These are phyloP conservation scores for Nymphalis c-album DNA, from an alignment of 2,888 invertebrate genomes.

Conservation along the genomic window DNA sequence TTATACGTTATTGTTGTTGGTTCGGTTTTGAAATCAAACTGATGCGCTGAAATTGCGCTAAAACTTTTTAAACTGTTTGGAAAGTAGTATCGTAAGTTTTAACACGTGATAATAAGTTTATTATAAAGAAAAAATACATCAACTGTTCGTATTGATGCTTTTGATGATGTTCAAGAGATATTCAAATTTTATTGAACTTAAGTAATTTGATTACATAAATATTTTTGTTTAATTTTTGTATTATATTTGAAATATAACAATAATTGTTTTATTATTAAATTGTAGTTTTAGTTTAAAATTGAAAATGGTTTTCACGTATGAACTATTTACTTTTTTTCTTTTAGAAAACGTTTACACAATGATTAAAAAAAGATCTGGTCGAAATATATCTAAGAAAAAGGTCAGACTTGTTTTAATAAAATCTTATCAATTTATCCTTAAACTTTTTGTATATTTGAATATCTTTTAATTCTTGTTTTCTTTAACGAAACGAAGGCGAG, in stretches of 20 bases:
- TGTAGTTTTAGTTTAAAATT: no score
- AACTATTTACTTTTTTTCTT: no score
- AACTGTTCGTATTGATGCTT: no score
- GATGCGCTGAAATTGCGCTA: neutral
- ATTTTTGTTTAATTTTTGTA: no score
- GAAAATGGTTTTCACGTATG: no score
- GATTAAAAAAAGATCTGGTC: neutral
- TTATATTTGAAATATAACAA: no score
- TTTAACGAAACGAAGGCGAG: constrained; percentile 10
- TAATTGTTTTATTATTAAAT: no score
- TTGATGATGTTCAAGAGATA: neutral
- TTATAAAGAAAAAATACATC: no score
- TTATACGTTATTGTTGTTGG: neutral
- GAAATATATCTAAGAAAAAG: no score
- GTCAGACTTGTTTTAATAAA: constrained; percentile 1
- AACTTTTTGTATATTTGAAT: constrained; percentile 13
- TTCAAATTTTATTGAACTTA: neutral
- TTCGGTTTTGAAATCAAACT: neutral
- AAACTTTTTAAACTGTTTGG: constrained; percentile 6
- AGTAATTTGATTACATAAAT: no score
- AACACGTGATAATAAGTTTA: no score
- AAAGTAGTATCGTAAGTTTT: constrained; percentile 3
- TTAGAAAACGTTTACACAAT: neutral
- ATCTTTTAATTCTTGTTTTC: constrained; percentile 3
- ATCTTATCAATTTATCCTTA: neutral